Conservation (phyloP, 2,888 invertebrate species). For the Calliphora vomitoria region DNA sequence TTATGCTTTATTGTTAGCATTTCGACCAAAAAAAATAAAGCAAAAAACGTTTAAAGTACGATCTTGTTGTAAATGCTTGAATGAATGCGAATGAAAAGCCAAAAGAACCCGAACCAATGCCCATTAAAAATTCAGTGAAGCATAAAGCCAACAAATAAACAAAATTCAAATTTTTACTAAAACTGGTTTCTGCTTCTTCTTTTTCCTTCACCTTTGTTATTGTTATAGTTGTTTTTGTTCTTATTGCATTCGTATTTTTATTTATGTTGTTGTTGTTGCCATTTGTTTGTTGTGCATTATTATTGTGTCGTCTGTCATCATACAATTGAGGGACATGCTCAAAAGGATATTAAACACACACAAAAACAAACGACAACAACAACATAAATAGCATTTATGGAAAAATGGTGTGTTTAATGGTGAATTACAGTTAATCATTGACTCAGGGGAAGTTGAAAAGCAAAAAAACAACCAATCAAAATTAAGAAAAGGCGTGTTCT, state of each 20-base stretch:
- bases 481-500: conserved; percentile 79
- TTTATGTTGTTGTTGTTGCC: conserved; percentile 1
- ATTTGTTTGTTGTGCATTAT: conserved; percentile 12
- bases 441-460: conserved; percentile 70
- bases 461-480: conserved; percentile 80
- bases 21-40: conserved; percentile 29
- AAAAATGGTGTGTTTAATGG: conserved; percentile 69
- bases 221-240: conserved; percentile 29
- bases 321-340: conserved; percentile 53
- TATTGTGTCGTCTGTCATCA: conserved; percentile 3
- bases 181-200: conserved; percentile 60
- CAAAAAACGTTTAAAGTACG: conserved; percentile 46
- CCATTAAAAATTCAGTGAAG: conserved; percentile 68
- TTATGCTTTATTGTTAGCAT: conserved; percentile 30
- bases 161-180: conserved; percentile 67
- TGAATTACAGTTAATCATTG: conserved; percentile 65
- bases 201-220: conserved; percentile 7
- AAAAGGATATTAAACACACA: conserved; percentile 62
- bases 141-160: conserved; percentile 73
- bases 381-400: conserved; percentile 1
- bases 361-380: conserved; percentile 11
- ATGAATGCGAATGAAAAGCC: conserved; percentile 52
- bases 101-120: conserved; percentile 62
- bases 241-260: conserved; percentile 35
- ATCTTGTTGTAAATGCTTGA: conserved; percentile 55